Conservation (phyloP, 1,140 invertebrate genomes). For the Brachystomella parvula region DNA sequence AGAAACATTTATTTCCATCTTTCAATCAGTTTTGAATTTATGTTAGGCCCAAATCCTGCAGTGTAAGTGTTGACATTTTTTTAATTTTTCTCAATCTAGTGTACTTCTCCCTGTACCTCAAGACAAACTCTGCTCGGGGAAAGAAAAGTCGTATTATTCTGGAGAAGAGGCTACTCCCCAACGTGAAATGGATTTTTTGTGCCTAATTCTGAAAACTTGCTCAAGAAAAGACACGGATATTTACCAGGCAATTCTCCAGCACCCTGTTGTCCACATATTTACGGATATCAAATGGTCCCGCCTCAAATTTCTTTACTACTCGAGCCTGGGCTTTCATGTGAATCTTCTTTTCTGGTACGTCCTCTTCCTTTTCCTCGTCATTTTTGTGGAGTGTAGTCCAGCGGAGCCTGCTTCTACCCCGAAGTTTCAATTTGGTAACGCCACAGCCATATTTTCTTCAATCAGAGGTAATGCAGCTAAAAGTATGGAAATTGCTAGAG, state of each 20-base stretch:
- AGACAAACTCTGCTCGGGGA: no score
- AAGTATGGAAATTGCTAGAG: no score
- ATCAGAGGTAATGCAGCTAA: not conserved
- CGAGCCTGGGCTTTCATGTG: constrained; percentile 24
- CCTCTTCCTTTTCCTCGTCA: constrained; percentile 14
- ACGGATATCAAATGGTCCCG: constrained; percentile 30
- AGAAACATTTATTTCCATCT: no score
- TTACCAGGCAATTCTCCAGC: constrained; percentile 20
- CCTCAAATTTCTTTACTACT: constrained; percentile 18
- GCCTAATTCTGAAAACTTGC: constrained; percentile 12
- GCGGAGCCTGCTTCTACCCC: not conserved
- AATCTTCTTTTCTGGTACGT: constrained; percentile 19
- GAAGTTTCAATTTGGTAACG: not conserved
- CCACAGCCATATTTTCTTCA: not conserved
- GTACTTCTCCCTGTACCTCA: no score
- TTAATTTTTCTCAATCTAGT: no score
- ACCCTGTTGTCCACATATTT: constrained; percentile 31
- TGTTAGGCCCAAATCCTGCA: no score
- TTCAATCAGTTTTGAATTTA: no score
- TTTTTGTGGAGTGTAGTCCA: constrained; percentile 27
- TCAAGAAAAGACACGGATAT: not conserved
- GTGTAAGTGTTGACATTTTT: no score
- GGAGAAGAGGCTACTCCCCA: constrained; percentile 1
- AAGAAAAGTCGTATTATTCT: not conserved
- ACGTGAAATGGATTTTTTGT: constrained; percentile 28